Base-by-base conservation (phyloP, 2,113 vertebrate genomes). In the Tachycineta bicolor region DNA sequence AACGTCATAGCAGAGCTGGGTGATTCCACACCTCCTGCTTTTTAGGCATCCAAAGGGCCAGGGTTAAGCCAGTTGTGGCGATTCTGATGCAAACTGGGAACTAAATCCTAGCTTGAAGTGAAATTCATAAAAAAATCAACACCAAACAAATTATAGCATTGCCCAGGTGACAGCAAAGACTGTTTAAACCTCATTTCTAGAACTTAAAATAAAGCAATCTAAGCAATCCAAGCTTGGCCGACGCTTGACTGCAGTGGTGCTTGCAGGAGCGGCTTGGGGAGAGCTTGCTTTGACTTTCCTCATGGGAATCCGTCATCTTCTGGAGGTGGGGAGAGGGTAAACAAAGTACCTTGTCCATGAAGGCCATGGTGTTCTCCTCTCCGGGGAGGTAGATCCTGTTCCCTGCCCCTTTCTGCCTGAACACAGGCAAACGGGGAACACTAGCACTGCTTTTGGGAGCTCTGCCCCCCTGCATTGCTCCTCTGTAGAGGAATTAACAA, bases 321-420 rank as follows among this genome's bases (percentile, higher is more conserved):
- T 2, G 13, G 0, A 3, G 1, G 0, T 41, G 10, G 14, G 31
- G 44, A 79, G 29, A 82, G 43, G 7, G 11, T 11, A 71, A 68
- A 56, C 19, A 60, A 69, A 58, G 23, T n/a, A 22, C 8, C 6
- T 52, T 34, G 7, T n/a, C 43, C 14, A 19, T 14, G 24, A 78
- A 43, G 31, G 5, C 14, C 50, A 52, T 5, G 5, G 47, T 29
- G 33, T 4, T 53, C 10, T 44, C 5, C 11, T 21, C 2, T 37
- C 46, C 23, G 12, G 12, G 13, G 17, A 37, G 12, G 12, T 10
- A 85, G 28, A 39, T 43, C 5, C 5, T 46, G 5, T 31, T 69
- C 55, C n/a, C 14, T 62, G 25, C 5, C 20, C 28, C 44, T 29
- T 70, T 55, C 64, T 11, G 19, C 26, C 15, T 34, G 29, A 9